Percentiles rank a stretch among this genome's conserved stretches.
Evolutionary conservation across 2,888 invertebrate genomes (phyloP).

Genomic region (Oxyscelio sp.): DNA sequence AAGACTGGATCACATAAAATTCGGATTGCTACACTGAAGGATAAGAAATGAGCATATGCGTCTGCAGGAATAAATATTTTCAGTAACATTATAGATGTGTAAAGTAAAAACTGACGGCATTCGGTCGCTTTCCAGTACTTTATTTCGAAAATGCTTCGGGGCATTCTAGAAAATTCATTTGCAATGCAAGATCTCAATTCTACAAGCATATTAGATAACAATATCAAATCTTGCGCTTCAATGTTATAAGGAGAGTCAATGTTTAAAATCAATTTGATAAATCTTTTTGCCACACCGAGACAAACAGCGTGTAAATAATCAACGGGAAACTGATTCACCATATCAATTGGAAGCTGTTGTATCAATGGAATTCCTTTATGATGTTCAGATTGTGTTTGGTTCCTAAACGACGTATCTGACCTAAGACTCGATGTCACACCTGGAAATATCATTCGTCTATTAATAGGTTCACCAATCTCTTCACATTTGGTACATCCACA

Average conservation of each 20-base stretch:
- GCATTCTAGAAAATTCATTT: not conserved
- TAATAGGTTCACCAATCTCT: not conserved
- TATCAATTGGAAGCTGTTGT: not conserved
- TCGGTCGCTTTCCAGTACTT: not conserved
- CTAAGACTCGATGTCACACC: not conserved
- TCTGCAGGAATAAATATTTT: constrained; percentile 6
- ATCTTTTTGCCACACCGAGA: not conserved
- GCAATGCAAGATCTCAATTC: not conserved
- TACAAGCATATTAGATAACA: not conserved
- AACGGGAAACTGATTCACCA: not conserved
- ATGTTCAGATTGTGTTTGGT: not conserved
- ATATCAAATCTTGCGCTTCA: not conserved
- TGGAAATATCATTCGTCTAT: not conserved
- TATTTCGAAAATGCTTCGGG: not conserved
- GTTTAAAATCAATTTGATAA: not conserved
- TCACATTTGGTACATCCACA: not conserved
- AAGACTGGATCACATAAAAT: constrained; percentile 5
- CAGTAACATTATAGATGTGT: not conserved
- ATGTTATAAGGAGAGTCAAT: not conserved
- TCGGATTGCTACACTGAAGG: constrained; percentile 3
- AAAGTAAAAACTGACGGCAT: not conserved
- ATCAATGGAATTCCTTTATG: not conserved
- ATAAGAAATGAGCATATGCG: not conserved
- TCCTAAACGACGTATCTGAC: not conserved
- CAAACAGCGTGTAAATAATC: not conserved